Evolutionary conservation across 2,797 vertebrate species (phyloP), one percentile per base, ranked within the genome.

Genomic region (Antrozous pallidus): DNA sequence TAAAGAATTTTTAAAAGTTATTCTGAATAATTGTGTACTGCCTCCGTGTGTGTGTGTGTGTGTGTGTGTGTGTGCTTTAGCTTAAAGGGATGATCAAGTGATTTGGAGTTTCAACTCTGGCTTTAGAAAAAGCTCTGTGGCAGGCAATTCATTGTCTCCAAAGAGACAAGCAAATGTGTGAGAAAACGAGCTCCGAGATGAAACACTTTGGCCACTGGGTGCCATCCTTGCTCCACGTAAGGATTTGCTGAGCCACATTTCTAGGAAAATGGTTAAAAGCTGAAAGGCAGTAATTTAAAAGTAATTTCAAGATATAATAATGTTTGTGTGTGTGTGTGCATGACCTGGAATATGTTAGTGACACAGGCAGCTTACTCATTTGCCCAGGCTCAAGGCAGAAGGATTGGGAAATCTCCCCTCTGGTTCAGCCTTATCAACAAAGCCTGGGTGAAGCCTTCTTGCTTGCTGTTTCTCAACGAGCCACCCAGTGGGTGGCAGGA

Each of bases 171-270:
- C 70, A 79, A 95, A 91, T 74, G 88, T 49, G 26, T 7, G 40
- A 93, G 78, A 92, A 77, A 85, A 0, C 1, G 77, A 93, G 56
- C 88, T 82, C 94, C 97, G 98, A 98, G 95, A 97, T 98, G 95
- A 95, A 95, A 79, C 93, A 86, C 36, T 98, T 98, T 98, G 98
- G 97, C 98, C 98, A 98, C 98, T 98, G 97, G 98, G 98, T 98
- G 98, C 97, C 98, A 98, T 97, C 97, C 98, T 98, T 98, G 98
- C 98, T 98, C 98, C 98, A 98, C 17, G 97, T 31, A 97, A 98
- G 95, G 92, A 74, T 96, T 97, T 9, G 5, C 94, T 78, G 63
- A 90, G 65, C 94, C 92, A 58, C 36, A 0, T 94, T 97, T 95
- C 96, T 97, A 47, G 70, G 70, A 93, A 96, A 70, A 96, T 8